Evolutionary conservation across 2,888 invertebrate genomes (phyloP).

Genomic region (Zootermopsis nevadensis): DNA sequence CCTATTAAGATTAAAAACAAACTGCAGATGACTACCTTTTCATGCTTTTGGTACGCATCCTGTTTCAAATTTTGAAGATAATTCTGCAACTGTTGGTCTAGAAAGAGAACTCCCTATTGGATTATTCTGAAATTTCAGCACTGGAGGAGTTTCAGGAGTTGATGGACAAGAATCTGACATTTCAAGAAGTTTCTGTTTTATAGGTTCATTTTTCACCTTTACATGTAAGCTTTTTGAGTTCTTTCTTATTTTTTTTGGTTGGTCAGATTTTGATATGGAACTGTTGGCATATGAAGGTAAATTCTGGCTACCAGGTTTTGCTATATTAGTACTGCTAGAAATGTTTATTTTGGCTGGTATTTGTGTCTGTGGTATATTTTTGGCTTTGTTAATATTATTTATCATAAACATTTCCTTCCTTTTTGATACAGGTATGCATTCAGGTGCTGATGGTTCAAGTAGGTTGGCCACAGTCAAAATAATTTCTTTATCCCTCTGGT

Average conservation of each 20-base stretch:
- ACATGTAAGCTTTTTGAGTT: slow-evolving; percentile 13
- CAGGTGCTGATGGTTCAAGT: background rate
- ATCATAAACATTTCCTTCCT: slow-evolving; percentile 11
- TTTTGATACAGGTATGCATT: background rate
- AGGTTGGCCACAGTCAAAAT: background rate
- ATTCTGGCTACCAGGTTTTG: background rate
- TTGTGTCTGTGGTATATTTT: background rate
- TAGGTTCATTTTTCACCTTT: slow-evolving; percentile 1
- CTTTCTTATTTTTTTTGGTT: background rate
- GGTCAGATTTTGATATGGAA: background rate
- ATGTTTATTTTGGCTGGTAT: slow-evolving; percentile 58
- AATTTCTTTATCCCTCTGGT: background rate
- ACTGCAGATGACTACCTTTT: background rate
- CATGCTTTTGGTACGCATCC: background rate
- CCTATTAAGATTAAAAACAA: background rate
- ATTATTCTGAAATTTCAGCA: background rate
- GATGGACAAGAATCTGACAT: slow-evolving; percentile 22
- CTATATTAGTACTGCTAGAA: slow-evolving; percentile 53
- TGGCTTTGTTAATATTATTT: background rate
- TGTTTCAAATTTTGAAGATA: slow-evolving; percentile 25
- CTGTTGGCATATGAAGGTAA: background rate
- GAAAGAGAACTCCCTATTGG: background rate
- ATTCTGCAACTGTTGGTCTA: slow-evolving; percentile 2
- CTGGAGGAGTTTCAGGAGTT: slow-evolving; percentile 14
- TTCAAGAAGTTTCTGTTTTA: slow-evolving; percentile 13